A percentile compares a stretch with the other conserved stretches of the same genome.
Evolutionary conservation across 2,797 vertebrate species (phyloP).

Genomic region (Rhodeus uyekii): DNA sequence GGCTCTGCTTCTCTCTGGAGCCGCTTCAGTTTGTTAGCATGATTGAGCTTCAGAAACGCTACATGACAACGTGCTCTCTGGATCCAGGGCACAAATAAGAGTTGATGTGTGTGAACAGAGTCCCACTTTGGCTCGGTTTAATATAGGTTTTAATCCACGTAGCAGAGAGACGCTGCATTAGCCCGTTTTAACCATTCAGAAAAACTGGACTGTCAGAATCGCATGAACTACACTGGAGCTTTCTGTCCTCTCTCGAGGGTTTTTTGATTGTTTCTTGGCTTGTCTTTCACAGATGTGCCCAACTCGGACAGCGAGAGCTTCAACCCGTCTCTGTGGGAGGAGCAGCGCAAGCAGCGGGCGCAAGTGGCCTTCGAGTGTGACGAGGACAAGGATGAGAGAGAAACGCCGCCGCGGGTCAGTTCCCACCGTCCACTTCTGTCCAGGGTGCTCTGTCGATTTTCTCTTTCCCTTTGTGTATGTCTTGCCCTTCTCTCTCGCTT

Average conservation of each 20-base stretch:
- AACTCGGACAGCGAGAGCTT: slow-evolving; percentile 98
- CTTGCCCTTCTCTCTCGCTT: not conserved
- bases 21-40: slow-evolving; percentile 17
- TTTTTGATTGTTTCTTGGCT: not conserved
- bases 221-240: no score
- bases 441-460: slow-evolving; percentile 7
- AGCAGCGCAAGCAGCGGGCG: slow-evolving; percentile 94
- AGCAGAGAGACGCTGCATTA: not conserved
- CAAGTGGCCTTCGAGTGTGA: slow-evolving; percentile 99
- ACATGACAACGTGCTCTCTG: not conserved
- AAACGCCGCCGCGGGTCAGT: slow-evolving; percentile 90
- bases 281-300: slow-evolving; percentile 72
- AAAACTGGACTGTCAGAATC: not conserved
- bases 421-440: slow-evolving; percentile 6
- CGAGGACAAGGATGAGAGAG: slow-evolving; percentile 96
- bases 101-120: not conserved
- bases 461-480: slow-evolving; percentile 9
- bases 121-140: not conserved
- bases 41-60: slow-evolving; percentile 17
- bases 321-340: slow-evolving; percentile 96
- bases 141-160: not conserved
- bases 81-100: not conserved
- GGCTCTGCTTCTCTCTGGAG: slow-evolving; percentile 1
- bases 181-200: not conserved
- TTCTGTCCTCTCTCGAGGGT: not conserved